Evolutionary conservation across 2,888 invertebrate genomes (phyloP), one percentile per base, ranked within the genome.

Genomic region (Deilephila porcellus): DNA sequence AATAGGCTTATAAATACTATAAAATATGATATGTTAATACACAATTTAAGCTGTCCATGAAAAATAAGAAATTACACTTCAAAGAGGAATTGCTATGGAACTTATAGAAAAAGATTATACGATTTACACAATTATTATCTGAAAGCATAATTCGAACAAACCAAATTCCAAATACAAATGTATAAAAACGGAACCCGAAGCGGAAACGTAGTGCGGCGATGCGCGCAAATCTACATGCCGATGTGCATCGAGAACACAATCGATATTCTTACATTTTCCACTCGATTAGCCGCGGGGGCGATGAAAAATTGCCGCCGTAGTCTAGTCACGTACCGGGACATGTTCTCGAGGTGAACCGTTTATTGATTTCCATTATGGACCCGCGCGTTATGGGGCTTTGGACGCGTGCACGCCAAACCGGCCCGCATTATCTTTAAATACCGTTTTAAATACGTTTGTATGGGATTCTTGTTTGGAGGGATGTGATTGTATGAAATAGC

Each of bases 231-330:
- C 56, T 56, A 70, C 70, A 70, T 70, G 17, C 32, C 32, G 53
- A 70, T 70, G 17, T 70, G 56, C 70, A 70, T 56, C 29, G 29
- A 29, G 53, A 56, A 56, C 53, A 45, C 78, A 81, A 83, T 83
- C 82, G 85, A 85, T 83, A 82, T 80, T 80, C 82, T 82, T 86
- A 85, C 86, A 89, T 89, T 90, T 88, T 87, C 87, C 87, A 80
- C 85, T 84, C 88, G 88, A 90, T 90, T 89, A 86, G 78, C 79
- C 81, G 64, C 79, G 78, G 80, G 75, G 82, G 56, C 56, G 86
- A 83, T 86, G 88, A 88, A 87, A 88, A 87, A 88, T 89, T 84
- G 85, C 82, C 81, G 75, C 80, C 78, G 80, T 75, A 87, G 80
- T 85, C 86, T 79, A 82, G 84, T 85, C 87, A 88, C 88, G 88